Percentiles rank a stretch among this genome's conserved stretches.
These are phyloP conservation scores for Spongia lamella DNA, from an alignment of 37 sponge, comb jelly and placozoan species.

Conservation along the genomic window DNA sequence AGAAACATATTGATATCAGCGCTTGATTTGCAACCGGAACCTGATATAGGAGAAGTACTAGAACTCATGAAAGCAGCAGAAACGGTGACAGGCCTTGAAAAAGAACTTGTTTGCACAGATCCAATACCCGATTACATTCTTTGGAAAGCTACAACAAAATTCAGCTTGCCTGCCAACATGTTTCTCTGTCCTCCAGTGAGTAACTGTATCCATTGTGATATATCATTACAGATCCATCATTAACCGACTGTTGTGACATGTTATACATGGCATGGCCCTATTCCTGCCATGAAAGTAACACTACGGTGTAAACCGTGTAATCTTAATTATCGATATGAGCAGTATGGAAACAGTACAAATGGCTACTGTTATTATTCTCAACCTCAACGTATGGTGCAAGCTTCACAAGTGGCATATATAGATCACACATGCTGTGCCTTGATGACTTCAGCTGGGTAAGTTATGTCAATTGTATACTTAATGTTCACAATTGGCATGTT, in stretches of 20 bases:
- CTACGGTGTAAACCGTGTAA: conserved; percentile 15
- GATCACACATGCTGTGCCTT: not conserved
- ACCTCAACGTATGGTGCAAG: conserved; percentile 1
- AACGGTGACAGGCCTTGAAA: too few species aligned
- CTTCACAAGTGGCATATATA: conserved; percentile 3
- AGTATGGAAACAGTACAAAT: not conserved
- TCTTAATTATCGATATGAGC: conserved; percentile 2
- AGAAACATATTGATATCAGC: too few species aligned
- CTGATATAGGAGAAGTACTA: too few species aligned
- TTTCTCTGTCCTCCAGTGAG: conserved; percentile 19
- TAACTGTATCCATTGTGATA: not conserved
- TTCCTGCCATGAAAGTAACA: conserved; percentile 15
- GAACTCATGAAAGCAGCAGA: too few species aligned
- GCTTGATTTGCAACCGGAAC: too few species aligned
- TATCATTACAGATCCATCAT: not conserved
- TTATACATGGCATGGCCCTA: conserved; percentile 2
- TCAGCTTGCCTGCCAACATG: not conserved
- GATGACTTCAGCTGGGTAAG: conserved; percentile 18
- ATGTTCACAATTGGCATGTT: not conserved
- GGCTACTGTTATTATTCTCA: conserved; percentile 6
- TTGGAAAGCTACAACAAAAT: conserved; percentile 6
- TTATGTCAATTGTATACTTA: not conserved
- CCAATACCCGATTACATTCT: not conserved
- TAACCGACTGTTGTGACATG: not conserved
- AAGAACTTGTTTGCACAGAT: too few species aligned